Conservation (phyloP, 2,888 invertebrate genomes). For the Drosophila seclusa region DNA sequence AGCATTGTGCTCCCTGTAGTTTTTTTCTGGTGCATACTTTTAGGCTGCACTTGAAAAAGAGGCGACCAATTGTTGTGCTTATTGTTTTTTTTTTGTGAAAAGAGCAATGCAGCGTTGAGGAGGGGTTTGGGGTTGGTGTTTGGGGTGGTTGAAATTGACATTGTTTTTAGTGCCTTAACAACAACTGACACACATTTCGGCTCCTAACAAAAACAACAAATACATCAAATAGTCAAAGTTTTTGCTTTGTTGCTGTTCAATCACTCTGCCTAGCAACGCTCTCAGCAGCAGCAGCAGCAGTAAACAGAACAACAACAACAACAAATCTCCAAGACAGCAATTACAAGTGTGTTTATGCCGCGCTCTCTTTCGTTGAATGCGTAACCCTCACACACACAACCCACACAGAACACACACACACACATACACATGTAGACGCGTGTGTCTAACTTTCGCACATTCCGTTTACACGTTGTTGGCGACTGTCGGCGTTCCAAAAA, state of each 20-base stretch:
- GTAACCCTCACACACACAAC: conserved; percentile 3
- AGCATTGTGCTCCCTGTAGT: conserved; percentile 25
- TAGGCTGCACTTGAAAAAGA: conserved; percentile 60
- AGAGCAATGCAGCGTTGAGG: background rate
- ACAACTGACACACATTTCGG: conserved; percentile 67
- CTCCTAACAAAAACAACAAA: conserved; percentile 10
- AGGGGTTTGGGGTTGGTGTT: background rate
- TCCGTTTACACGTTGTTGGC: conserved; percentile 19
- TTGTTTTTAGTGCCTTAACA: conserved; percentile 24
- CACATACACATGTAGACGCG: background rate
- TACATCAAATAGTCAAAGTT: conserved; percentile 35
- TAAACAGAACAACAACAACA: conserved; percentile 2
- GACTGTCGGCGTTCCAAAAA: conserved; percentile 24
- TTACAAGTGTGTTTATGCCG: conserved; percentile 68
- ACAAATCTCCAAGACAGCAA: conserved; percentile 52
- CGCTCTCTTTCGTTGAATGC: conserved; percentile 21
- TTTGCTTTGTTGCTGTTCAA: conserved; percentile 22
- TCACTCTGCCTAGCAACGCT: conserved; percentile 17
- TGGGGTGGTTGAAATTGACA: conserved; percentile 4
- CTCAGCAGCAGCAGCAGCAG: conserved; percentile 22
- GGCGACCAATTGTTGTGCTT: conserved; percentile 48
- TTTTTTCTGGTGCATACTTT: conserved; percentile 46
- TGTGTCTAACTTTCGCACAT: conserved; percentile 38
- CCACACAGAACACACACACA: background rate
- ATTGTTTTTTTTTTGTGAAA: conserved; percentile 33